Base-by-base conservation (phyloP, 2,797 vertebrate genomes). In the Typhlichthys subterraneus region DNA sequence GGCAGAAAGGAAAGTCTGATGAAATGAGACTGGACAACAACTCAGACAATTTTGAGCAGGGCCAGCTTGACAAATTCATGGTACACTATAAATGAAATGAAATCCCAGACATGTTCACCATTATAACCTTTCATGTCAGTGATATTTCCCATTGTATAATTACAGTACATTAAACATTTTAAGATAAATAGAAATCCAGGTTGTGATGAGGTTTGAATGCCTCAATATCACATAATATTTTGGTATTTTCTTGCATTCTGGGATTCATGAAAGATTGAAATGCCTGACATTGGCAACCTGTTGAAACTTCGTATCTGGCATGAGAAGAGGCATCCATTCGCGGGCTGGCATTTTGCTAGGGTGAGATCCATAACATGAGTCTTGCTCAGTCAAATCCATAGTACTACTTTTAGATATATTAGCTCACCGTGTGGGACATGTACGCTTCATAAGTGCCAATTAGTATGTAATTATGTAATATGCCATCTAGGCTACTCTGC, bases 261-360 rank as follows among this genome's bases (percentile, higher is more conserved):
- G 23, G 29, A 45, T 38, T 70, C 55, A 6, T 51, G 79, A 0
- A 73, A 99, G 97, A 87, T 98, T 1, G 96, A 99, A 80, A 93
- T 98, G 70, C 93, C 96, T n/a, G 94, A 99, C 70, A 90, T 98
- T 0, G 97, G 97, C 23, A 91, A 62, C 12, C 87, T 97, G 70
- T 91, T 86, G 52, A 99, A 99, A 86, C 59, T 98, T 59, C 93
- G 97, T 56, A 95, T 95, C 75, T 99, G 98, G 97, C 97, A 99
- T 0, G 94, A 99, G 79, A 98, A 94, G 78, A 93, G 94, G 81
- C 87, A 86, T 79, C 95, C 96, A 1, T 98, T 98, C 71, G 85
- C 96, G 70, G 97, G 98, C 19, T 98, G 97, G 98, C 98, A 99
- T 88, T 93, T 99, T 80, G 93, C 92, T 45, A 96, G 91, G 94